These are phyloP conservation scores for Drosophila orosa DNA, from an alignment of 1,140 invertebrate species.

Conservation along the genomic window DNA sequence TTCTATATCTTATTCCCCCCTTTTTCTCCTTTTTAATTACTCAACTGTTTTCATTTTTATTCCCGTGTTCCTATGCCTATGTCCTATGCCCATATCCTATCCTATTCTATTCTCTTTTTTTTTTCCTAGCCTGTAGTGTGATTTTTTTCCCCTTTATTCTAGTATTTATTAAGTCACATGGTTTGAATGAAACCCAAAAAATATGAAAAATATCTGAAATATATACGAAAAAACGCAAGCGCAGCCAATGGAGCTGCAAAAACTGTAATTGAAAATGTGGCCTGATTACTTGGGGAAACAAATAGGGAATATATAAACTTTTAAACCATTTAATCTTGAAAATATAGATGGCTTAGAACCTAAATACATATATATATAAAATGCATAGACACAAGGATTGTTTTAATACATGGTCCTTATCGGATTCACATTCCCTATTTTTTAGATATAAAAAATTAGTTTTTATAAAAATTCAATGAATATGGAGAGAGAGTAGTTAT, in stretches of 20 bases:
- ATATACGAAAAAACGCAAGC: slow-evolving; percentile 61
- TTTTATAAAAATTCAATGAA: too few species aligned
- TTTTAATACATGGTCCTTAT: too few species aligned
- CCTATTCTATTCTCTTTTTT: slow-evolving; percentile 42
- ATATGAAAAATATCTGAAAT: slow-evolving; percentile 71
- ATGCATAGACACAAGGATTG: too few species aligned
- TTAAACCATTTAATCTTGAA: too few species aligned
- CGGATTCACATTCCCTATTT: too few species aligned
- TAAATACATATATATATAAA: too few species aligned
- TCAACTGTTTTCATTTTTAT: slow-evolving; percentile 12
- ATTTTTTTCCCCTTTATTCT: slow-evolving; percentile 59
- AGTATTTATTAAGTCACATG: slow-evolving; percentile 79
- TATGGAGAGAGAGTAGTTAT: too few species aligned
- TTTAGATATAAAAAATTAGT: too few species aligned
- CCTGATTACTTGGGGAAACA: not conserved
- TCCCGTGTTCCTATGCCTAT: slow-evolving; percentile 1
- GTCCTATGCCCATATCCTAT: slow-evolving; percentile 13
- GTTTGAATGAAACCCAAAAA: slow-evolving; percentile 79
- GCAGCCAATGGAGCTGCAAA: slow-evolving; percentile 67
- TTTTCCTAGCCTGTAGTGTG: slow-evolving; percentile 50
- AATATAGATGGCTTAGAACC: too few species aligned
- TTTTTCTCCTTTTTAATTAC: slow-evolving; percentile 3
- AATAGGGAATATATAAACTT: not conserved
- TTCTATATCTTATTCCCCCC: slow-evolving; percentile 3
- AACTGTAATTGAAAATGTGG: slow-evolving; percentile 35